Evolutionary conservation across 2,113 vertebrate species (phyloP), one percentile per base, ranked within the genome.

Genomic region (Myocastor coypus): DNA sequence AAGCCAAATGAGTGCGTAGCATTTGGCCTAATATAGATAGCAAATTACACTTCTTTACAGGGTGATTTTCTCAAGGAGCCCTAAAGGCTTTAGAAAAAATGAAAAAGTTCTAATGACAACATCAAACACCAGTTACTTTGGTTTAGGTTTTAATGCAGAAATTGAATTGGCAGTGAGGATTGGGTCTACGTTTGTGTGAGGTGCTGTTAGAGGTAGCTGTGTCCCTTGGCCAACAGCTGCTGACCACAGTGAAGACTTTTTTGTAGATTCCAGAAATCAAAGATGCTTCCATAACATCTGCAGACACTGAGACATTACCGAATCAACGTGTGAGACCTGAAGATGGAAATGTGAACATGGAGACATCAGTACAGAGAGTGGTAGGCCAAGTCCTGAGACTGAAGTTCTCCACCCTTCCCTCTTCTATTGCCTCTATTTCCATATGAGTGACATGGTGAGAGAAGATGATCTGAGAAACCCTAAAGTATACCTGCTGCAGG

Each of bases 201-300:
- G 40, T 86, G 71, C 50, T 92, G 14, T 71, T 86, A 77, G 55
- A 95, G 55, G 50, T 42, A 71, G 90, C 86, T 14, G 30, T 8
- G 19, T 26, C 46, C 32, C n/a, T 86, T 1, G 81, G 92, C 22
- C 28, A 97, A 78, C n/a, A 97, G 40, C 77, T 94, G 84, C 19
- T 97, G 94, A 96, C 94, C 30, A 71, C 71, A 95, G 19, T 57
- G 84, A 78, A 94, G 37, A 55, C 61, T 89, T 97, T 96, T 66
- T 59, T n/a, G n/a, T 32, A 96, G 63, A 97, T 98, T 97, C 94
- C 95, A 93, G 80, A 97, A 97, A 91, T 85, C 95, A 96, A 77
- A 83, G 66, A 96, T 89, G 82, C 61, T 82, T 97, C 83, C 78
- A 94, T 94, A 97, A 95, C 92, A 98, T 96, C 64, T 96, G n/a